Base-by-base conservation (phyloP, 2,797 vertebrate genomes). In the Xyrichtys novacula region DNA sequence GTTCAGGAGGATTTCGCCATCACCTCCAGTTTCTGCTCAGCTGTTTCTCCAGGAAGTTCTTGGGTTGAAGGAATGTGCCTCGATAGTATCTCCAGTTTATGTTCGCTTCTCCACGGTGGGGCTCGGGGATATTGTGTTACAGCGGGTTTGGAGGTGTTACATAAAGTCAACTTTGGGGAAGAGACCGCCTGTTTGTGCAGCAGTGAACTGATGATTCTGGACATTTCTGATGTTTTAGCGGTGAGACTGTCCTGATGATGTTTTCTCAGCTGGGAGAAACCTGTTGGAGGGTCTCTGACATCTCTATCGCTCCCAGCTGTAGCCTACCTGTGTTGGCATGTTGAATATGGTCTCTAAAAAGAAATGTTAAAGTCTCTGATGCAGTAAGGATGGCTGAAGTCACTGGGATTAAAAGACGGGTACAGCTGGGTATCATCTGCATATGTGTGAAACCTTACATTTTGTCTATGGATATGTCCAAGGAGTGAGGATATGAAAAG, bases 221-320 rank as follows among this genome's bases (percentile, higher is more conserved):
- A 55, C 31, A 64, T 78, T 85, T 73, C 59, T 64, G 71, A 12
- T n/a, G 64, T 60, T 65, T 65, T 64, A 56, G 79, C 76, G 56
- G 69, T 71, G 61, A 52, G 46, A 46, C 19, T 17, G 76, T 52
- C 57, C 61, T 8, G 34, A 42, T 39, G 34, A 38, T 85, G 81
- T 88, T 91, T 90, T 69, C 67, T 76, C 55, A 85, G 84, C 79
- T 86, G 80, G 66, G 76, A 15, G 38, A 23, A 0, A 20, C 57
- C 61, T 66, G 56, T 57, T 40, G 22, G 19, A 20, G 11, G 17
- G 26, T 62, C 39, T 46, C 2, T 0, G 11, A 25, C 22, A 25
- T 7, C 16, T 2, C 14, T 15, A 7, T 25, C 22, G 16, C 15
- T 46, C 44, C 25, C 22, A 16, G 20, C 11, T 2, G 43, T 16